phyloP scores from a whole-genome alignment of 2,888 invertebrate species.

The Trachelus tabidus region DNA sequence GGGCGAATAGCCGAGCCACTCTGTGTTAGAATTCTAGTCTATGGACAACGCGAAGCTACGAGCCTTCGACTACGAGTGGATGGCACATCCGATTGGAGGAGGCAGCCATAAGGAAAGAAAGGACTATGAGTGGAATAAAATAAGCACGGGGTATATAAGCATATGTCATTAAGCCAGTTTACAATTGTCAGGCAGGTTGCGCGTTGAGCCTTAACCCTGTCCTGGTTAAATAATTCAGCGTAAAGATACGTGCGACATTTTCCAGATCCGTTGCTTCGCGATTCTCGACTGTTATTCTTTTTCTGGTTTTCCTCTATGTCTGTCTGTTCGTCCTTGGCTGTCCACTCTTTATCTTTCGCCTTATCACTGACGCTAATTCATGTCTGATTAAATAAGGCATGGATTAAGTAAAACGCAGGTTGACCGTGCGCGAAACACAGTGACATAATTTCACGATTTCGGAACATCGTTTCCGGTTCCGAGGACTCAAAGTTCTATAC shows the following conservation, averaged over 20 bases:
- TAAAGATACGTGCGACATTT: background rate
- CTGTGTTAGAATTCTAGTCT: background rate
- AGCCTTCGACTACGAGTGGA: background rate
- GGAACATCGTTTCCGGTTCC: background rate
- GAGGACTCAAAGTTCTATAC: background rate
- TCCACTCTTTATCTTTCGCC: background rate
- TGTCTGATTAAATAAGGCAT: background rate
- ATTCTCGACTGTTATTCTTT: background rate
- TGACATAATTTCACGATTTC: background rate
- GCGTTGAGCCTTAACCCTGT: background rate
- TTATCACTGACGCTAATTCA: background rate
- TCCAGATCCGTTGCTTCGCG: background rate
- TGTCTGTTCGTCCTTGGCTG: background rate
- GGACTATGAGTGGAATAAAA: background rate
- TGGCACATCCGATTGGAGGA: too few relatives aligned
- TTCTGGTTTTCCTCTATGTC: background rate
- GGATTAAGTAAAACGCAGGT: background rate
- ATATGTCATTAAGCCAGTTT: background rate
- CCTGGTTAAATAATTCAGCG: background rate
- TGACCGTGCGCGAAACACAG: background rate
- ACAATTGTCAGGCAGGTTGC: background rate
- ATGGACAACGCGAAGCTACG: background rate
- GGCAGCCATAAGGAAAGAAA: too few relatives aligned
- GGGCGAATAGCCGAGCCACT: background rate
- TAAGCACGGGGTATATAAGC: background rate